phyloP scores from a whole-genome alignment of 2,113 vertebrate species.

The Lepisosteus osseus region DNA sequence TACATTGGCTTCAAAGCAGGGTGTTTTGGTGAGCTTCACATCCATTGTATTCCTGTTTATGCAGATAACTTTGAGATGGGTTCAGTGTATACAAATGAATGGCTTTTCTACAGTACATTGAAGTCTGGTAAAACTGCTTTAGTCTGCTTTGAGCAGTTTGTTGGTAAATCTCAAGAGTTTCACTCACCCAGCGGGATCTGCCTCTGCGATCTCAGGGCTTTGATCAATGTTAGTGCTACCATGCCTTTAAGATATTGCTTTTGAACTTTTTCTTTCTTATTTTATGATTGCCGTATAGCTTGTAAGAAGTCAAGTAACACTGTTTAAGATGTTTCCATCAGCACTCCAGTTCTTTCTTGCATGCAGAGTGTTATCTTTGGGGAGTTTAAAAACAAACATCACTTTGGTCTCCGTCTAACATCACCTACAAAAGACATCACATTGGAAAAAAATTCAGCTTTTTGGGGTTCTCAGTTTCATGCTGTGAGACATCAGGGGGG shows the following conservation, averaged over 20 bases:
- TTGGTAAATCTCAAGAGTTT: no score
- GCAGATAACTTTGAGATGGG: no score
- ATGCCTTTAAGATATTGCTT: neutral
- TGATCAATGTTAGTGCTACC: no score
- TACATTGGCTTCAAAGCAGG: no score
- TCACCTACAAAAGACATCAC: conserved; percentile 67
- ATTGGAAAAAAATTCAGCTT: conserved; percentile 63
- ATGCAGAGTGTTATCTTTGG: conserved; percentile 48
- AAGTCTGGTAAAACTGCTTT: no score
- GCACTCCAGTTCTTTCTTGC: conserved; percentile 43
- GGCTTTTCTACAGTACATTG: no score
- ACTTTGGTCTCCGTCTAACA: conserved; percentile 59
- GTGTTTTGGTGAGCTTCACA: no score
- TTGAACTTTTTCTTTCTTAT: conserved; percentile 51
- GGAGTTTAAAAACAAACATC: conserved; percentile 47
- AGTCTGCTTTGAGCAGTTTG: no score
- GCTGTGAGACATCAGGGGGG: conserved; percentile 63
- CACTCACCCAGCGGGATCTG: no score
- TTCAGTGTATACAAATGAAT: no score
- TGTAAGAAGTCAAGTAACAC: conserved; percentile 59
- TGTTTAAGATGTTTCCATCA: conserved; percentile 64
- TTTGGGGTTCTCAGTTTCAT: conserved; percentile 44
- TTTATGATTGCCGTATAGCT: conserved; percentile 62
- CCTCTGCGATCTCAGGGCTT: no score
- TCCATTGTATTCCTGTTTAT: no score